Percentiles rank a stretch among this genome's conserved stretches.
phyloP scores from a whole-genome alignment of 1,140 invertebrate genomes.

The Lepidostoma basale region DNA sequence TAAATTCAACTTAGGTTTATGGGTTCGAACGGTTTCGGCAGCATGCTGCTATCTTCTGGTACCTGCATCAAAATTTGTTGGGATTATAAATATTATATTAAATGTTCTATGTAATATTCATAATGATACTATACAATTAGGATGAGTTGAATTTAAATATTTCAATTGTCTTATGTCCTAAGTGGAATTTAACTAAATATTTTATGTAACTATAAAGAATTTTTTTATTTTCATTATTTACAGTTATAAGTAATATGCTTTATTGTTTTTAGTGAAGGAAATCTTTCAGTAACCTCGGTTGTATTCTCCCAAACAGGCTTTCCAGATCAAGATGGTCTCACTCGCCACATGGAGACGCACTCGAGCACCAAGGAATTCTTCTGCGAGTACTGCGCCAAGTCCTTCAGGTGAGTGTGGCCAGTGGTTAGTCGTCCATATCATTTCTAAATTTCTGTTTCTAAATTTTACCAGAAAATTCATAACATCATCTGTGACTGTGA shows the following conservation, averaged over 20 bases:
- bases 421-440: background rate
- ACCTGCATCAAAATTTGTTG: too few species aligned
- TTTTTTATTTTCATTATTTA: background rate
- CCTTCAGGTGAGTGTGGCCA: constrained; percentile 32
- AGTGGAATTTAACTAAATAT: background rate
- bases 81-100: too few species aligned
- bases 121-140: too few species aligned
- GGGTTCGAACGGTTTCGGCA: too few species aligned
- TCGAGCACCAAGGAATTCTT: constrained; percentile 27
- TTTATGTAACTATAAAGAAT: background rate
- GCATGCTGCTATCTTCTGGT: too few species aligned
- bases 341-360: constrained; percentile 26
- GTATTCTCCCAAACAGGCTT: constrained; percentile 30
- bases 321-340: constrained; percentile 18
- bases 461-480: too few species aligned
- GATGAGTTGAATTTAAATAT: too few species aligned
- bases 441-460: too few species aligned
- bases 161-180: background rate
- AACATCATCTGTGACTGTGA: background rate
- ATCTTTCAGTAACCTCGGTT: background rate
- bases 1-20: too few species aligned
- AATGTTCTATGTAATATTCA: too few species aligned
- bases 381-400: constrained; percentile 37
- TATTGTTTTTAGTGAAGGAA: too few species aligned
- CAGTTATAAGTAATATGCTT: background rate